Evolutionary conservation across 1,140 invertebrate species (phyloP).

Genomic region (Sitobion miscanthi): DNA sequence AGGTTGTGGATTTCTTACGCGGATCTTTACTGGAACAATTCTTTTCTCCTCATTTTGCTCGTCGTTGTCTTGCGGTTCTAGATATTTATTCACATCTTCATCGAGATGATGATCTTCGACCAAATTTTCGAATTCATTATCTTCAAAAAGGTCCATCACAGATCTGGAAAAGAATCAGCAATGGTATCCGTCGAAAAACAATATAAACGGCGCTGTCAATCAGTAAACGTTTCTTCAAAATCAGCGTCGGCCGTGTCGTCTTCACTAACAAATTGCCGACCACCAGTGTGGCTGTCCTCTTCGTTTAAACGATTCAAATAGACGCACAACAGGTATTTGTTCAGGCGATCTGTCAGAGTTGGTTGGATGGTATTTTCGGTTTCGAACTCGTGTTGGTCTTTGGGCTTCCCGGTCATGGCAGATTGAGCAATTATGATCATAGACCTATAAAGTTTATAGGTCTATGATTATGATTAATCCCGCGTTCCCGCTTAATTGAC

Average conservation of each 20-base stretch:
- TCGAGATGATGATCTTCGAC: not conserved
- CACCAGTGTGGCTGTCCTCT: not conserved
- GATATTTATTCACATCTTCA: not conserved
- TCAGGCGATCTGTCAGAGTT: conserved; percentile 59
- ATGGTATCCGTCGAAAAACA: not conserved
- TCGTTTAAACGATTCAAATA: conserved; percentile 59
- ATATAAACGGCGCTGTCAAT: not conserved
- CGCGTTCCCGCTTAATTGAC: not conserved
- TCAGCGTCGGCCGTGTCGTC: not conserved
- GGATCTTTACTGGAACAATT: conserved; percentile 57
- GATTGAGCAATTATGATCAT: not conserved
- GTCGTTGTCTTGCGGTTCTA: not conserved
- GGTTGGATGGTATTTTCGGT: conserved; percentile 36
- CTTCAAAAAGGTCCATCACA: conserved; percentile 32
- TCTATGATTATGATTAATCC: no score
- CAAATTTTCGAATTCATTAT: conserved; percentile 39
- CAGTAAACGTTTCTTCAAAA: not conserved
- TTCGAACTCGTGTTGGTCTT: not conserved
- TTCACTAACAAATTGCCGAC: not conserved
- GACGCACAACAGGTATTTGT: conserved; percentile 59
- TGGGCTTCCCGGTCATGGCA: conserved; percentile 39
- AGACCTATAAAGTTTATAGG: no score
- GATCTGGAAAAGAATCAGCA: not conserved
- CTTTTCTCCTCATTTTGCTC: not conserved
- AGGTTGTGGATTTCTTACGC: conserved; percentile 57